Percentiles rank a stretch among this genome's conserved stretches.
Evolutionary conservation across 2,888 invertebrate species (phyloP).

Genomic region (Nasonovia ribisnigri): DNA sequence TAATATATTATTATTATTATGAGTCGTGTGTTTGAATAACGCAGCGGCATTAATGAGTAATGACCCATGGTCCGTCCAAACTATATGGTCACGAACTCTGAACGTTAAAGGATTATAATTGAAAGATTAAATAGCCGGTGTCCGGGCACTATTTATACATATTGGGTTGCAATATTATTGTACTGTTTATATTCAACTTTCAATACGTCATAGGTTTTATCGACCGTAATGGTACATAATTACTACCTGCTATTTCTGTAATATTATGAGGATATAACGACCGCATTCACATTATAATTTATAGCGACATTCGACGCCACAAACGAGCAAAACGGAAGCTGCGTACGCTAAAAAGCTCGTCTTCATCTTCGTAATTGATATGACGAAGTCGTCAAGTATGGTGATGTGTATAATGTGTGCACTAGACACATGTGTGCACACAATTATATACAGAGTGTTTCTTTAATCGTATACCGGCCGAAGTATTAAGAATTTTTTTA

Average conservation of each 20-base stretch:
- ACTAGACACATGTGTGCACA: not conserved
- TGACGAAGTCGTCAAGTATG: not conserved
- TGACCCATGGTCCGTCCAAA: not conserved
- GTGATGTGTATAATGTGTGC: not conserved
- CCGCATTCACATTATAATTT: not conserved
- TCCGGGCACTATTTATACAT: not conserved
- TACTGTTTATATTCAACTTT: not conserved
- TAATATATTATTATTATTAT: conserved; percentile 8
- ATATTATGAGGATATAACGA: not conserved
- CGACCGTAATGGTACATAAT: not conserved
- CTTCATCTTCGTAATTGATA: not conserved
- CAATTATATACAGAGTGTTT: not conserved
- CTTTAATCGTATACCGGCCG: not conserved
- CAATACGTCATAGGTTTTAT: not conserved
- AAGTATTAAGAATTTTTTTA: not conserved
- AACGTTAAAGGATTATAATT: conserved; percentile 44
- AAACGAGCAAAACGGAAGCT: not conserved
- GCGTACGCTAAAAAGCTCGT: not conserved
- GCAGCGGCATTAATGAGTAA: not conserved
- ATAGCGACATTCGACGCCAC: not conserved
- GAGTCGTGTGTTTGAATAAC: conserved; percentile 51
- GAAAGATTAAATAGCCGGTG: conserved; percentile 30
- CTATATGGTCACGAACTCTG: conserved; percentile 42
- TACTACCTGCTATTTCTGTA: not conserved
- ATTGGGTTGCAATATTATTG: not conserved